Evolutionary conservation across 2,888 invertebrate species (phyloP).

Genomic region (Machimus rusticus): DNA sequence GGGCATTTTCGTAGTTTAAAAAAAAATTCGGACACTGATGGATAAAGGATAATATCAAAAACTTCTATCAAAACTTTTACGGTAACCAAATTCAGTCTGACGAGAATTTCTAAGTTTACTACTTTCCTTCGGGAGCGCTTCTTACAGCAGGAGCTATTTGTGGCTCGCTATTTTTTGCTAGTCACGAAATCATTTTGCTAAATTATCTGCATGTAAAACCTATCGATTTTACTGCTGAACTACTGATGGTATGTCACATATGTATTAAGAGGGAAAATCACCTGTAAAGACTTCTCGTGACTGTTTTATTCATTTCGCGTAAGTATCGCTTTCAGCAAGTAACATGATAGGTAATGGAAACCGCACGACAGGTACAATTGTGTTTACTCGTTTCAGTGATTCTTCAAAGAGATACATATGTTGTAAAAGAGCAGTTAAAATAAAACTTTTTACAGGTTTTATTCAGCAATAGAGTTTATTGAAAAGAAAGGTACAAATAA

Average conservation of each 20-base stretch:
- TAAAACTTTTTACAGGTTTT: background rate
- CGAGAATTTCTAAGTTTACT: conserved; percentile 1
- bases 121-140: too few species aligned
- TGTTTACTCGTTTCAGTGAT: background rate
- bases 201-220: background rate
- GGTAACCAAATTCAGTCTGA: background rate
- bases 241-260: background rate
- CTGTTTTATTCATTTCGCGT: background rate
- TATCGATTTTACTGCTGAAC: background rate
- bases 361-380: background rate
- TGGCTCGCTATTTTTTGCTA: background rate
- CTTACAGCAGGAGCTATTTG: background rate
- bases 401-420: background rate
- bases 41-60: background rate
- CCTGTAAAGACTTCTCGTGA: background rate
- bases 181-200: background rate
- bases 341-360: background rate
- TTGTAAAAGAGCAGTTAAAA: background rate
- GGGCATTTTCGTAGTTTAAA: conserved; percentile 7
- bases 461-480: background rate
- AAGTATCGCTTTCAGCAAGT: background rate
- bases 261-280: background rate
- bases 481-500: background rate
- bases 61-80: background rate
- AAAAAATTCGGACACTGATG: background rate